Base-by-base conservation (phyloP, 2,888 invertebrate species). In the Rhingia campestris region DNA sequence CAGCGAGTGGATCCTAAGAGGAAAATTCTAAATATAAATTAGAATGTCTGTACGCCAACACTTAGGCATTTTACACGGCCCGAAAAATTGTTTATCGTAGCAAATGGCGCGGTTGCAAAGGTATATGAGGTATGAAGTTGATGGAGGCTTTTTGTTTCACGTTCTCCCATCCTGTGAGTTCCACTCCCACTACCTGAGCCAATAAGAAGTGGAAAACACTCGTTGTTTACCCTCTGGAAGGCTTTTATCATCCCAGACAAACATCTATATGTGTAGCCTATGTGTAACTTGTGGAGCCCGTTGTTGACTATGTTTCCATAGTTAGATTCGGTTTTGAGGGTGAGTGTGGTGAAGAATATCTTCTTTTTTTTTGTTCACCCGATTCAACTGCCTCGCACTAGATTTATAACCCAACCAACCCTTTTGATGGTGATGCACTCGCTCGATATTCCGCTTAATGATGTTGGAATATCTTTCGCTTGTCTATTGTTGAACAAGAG, bases 11-110 rank as follows among this genome's bases (percentile, higher is more conserved):
- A 53, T 53, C 63, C 30, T 69, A 56, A 39, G 37, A 70, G 56
- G 59, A 53, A 70, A 72, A 45, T 75, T 75, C 81, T 79, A 73
- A 79, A 79, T 69, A 82, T 82, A 82, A 82, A 82, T 82, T 79
- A 74, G 73, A 82, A 73, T 69, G 79, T 67, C 22, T 74, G 72
- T 77, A 35, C 64, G 79, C 43, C 82, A 82, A 73, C 82, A 73
- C 82, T 79, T 79, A 64, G 80, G 84, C 53, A 47, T 75, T 75
- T 70, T 80, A 80, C 74, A 80, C 22, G 22, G 75, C 63, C 80
- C 80, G 61, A 80, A 70, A 84, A 84, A 75, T 75, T 80, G 84
- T 84, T 84, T 70, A 74, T 70, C 75, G 64, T 74, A 74, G 47
- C 58, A 54, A 80, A 70, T 69, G 54, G 59, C 7, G 64, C 7